A percentile compares a stretch with the other conserved stretches of the same genome.
phyloP scores from a whole-genome alignment of 2,888 invertebrate genomes.

The Troides oblongomaculatus region DNA sequence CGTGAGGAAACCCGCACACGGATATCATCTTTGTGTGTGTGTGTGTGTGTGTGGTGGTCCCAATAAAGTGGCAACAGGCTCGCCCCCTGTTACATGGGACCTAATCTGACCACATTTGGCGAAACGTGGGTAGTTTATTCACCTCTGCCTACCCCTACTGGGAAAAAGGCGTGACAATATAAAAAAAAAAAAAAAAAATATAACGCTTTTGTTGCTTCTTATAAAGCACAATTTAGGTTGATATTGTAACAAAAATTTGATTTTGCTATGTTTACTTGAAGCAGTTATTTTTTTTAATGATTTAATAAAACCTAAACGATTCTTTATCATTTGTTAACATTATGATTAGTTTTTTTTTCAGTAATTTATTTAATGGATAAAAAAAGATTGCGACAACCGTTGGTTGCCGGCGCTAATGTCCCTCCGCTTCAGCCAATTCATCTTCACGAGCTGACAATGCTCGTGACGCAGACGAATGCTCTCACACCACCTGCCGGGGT shows the following conservation, averaged over 20 bases:
- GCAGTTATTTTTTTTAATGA: no score
- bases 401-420: slow-evolving; percentile 40
- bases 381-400: not conserved
- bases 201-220: not conserved
- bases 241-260: not conserved
- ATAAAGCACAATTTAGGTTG: not conserved
- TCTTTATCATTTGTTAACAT: not conserved
- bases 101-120: no score
- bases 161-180: no score
- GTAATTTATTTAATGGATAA: not conserved
- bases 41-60: no score
- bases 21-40: no score
- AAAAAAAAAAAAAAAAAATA: no score
- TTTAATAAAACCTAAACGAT: not conserved
- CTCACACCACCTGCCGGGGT: slow-evolving; percentile 47
- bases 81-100: no score
- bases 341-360: not conserved
- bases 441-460: slow-evolving; percentile 44
- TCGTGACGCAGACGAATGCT: slow-evolving; percentile 58
- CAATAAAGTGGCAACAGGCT: no score
- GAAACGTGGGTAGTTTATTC: no score
- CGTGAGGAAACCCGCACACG: no score
- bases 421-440: slow-evolving; percentile 50
- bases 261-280: not conserved
- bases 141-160: no score